Evolutionary conservation across 1,140 invertebrate species (phyloP), one percentile per base, ranked within the genome.

Genomic region (Cotesia typhae): DNA sequence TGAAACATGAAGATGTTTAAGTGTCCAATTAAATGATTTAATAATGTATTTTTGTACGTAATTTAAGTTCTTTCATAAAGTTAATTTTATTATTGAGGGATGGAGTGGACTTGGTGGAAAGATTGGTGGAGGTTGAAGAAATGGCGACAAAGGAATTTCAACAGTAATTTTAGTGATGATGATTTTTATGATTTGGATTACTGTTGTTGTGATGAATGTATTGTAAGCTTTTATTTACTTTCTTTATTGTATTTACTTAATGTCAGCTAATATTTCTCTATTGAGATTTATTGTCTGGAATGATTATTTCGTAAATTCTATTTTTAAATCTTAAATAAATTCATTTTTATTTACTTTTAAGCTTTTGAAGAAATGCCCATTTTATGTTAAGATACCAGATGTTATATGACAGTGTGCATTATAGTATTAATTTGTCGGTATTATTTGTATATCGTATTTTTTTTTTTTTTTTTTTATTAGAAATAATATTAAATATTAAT

Each of bases 31-130:
- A 4, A 55, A 28, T 60, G 28, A 12, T 60, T 20, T 4, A 60
- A 60, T 60, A 12, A 55, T 55, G 7, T 14, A 14, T 55, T 14
- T 4, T 55, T 55, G 7, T 28, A 7, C 28, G 12, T 9, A 64
- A 1, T 63, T 20, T 3, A 14, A 12, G 28, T 28, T 28, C 2
- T 28, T 3, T 63, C 3, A 63, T 12, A 37, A 47, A 64, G 6
- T 14, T 35, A 71, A 9, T 51, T n/a, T 0, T 55, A 53, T 36
- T 55, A 67, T 36, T 67, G 4, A 55, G 67, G 12, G 71, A 92
- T 92, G 91, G 92, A 93, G 83, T 92, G 92, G 91, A 89, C 90
- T 73, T 92, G 91, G 91, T 88, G 92, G 78, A 92, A 92, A 84
- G 91, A 93, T 83, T 93, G 91, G 91, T 92, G 92, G 92, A 88